Base-by-base conservation (phyloP, 2,888 invertebrate species). In the Melanostoma scalare region DNA sequence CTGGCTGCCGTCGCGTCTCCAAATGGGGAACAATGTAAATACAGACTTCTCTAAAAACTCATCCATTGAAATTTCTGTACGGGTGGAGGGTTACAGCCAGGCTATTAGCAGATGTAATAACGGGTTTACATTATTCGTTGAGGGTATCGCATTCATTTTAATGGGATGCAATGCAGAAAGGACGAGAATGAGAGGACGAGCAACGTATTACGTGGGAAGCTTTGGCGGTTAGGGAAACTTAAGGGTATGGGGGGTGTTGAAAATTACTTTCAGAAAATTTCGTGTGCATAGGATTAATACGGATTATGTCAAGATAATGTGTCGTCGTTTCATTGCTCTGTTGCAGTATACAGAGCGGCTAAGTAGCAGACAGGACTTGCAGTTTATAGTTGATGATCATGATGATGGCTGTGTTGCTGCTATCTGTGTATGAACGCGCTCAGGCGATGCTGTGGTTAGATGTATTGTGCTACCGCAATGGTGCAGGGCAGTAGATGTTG, bases 21-120 rank as follows among this genome's bases (percentile, higher is more conserved):
- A 6, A 60, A 60, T 60, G 58, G 58, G 58, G 33, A 50, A 44
- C 9, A 4, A 20, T 20, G 20, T 20, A 20, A 20, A 20, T 20
- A 20, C 20, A 20, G 20, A 20, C 20, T 20, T 20, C 20, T 20
- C 20, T 20, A 20, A 20, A 20, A 20, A 38, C 35, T 36, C 35
- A 55, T 55, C 55, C 42, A 42, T 58, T 31, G 36, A 50, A 68
- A 68, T 42, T 63, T 65, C 65, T 77, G 38, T 63, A 20, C 20
- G 20, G 20, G 20, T 20, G 20, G 20, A 56, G 46, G 50, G 63
- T 74, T 79, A 74, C 74, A 67, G 69, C 63, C 74, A 71, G 65
- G 79, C 79, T 84, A 84, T 84, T 84, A 84, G 79, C 74, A 84
- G 84, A 67, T 84, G 84, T 84, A 84, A 84, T 84, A 84, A 84